phyloP scores from a whole-genome alignment of 2,888 invertebrate species.

The Parascotia fuliginaria region DNA sequence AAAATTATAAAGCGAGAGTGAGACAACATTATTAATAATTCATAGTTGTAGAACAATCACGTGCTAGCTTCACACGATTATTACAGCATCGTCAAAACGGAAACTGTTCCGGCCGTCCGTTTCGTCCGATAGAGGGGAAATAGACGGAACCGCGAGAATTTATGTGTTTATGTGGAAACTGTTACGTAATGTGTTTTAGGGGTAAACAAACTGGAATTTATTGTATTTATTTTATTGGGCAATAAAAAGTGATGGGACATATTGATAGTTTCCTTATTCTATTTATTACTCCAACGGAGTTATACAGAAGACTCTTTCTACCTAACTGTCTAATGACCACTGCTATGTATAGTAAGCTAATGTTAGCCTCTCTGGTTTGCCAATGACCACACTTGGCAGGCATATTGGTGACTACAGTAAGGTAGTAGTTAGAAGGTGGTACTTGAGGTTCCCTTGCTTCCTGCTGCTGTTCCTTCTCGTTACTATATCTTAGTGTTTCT shows the following conservation, averaged over 20 bases:
- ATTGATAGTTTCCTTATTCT: conserved; percentile 14
- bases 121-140: conserved; percentile 46
- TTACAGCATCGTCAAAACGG: conserved; percentile 74
- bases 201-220: conserved; percentile 41
- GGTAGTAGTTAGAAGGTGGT: no score
- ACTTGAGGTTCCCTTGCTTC: no score
- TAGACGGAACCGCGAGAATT: conserved; percentile 40
- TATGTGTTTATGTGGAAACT: conserved; percentile 49
- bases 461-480: no score
- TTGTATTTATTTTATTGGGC: conserved; percentile 38
- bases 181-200: conserved; percentile 30
- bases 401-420: no score
- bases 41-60: conserved; percentile 56
- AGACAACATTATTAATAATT: conserved; percentile 53
- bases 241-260: conserved; percentile 18
- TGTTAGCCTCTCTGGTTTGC: no score
- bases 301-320: no score
- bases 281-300: no score
- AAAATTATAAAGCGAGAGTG: conserved; percentile 31
- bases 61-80: conserved; percentile 68
- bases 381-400: no score
- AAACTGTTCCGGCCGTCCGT: conserved; percentile 62
- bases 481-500: no score
- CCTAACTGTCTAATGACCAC: no score
- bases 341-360: no score